Conservation (phyloP, 2,888 invertebrate species). For the Brachyptera risi region DNA sequence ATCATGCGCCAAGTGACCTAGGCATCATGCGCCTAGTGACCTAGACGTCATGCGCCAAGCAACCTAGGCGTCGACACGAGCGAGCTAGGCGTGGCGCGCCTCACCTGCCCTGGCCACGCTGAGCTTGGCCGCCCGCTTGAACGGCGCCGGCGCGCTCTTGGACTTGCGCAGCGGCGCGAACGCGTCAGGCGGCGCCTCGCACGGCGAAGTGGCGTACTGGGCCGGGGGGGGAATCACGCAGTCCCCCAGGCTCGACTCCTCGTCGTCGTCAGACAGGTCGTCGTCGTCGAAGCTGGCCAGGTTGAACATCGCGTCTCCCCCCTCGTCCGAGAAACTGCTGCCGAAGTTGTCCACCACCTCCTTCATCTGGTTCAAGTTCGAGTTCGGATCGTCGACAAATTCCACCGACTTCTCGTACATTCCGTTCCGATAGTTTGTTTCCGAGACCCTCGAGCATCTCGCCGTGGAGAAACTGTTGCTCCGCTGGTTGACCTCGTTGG, state of each 20-base stretch:
- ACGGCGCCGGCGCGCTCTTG: constrained; percentile 31
- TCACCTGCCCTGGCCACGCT: neutral
- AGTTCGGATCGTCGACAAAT: neutral
- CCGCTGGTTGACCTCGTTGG: constrained; percentile 18
- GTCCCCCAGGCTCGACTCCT: constrained; percentile 27
- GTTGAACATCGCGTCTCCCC: constrained; percentile 22
- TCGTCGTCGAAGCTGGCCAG: constrained; percentile 35
- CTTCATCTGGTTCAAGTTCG: neutral
- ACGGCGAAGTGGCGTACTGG: constrained; percentile 37
- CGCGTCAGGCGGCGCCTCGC: neutral
- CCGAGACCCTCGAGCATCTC: neutral
- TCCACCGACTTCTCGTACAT: neutral
- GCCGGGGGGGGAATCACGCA: constrained; percentile 41
- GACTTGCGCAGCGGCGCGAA: constrained; percentile 32
- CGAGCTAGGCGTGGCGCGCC: too few species aligned
- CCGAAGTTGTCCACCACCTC: constrained; percentile 7
- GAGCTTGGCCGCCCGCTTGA: neutral
- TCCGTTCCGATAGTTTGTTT: neutral
- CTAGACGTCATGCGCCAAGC: too few species aligned
- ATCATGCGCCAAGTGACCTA: too few species aligned
- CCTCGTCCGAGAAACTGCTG: too few species aligned
- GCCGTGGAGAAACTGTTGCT: constrained; percentile 30
- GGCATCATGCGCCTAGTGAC: too few species aligned
- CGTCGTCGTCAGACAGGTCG: constrained; percentile 33
- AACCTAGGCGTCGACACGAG: too few species aligned